Evolutionary conservation across 2,113 vertebrate genomes (phyloP).

Genomic region (Vidua chalybeata): DNA sequence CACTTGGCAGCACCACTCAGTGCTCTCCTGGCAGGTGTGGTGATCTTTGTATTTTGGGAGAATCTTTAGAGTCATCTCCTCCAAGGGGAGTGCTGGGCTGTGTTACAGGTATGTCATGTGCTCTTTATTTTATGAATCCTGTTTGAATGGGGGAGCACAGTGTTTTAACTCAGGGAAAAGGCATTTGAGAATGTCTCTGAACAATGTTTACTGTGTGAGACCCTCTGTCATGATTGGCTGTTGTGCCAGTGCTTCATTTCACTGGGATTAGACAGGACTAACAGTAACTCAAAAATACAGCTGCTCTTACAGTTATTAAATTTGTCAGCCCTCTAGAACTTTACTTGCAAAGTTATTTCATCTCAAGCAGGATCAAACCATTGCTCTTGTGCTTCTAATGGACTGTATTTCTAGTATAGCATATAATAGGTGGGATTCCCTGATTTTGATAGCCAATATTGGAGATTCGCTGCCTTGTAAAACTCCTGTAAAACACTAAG

Average conservation of each 20-base stretch:
- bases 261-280: background rate
- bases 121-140: background rate
- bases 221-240: background rate
- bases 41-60: background rate
- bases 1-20: background rate
- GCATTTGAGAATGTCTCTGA: background rate
- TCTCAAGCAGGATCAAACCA: background rate
- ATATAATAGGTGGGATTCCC: background rate
- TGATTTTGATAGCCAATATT: background rate
- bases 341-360: background rate
- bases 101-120: background rate
- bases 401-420: background rate
- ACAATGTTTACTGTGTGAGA: background rate
- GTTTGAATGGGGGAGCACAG: background rate
- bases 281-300: background rate
- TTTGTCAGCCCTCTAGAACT: background rate
- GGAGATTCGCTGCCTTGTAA: background rate
- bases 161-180: background rate
- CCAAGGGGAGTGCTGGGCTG: background rate
- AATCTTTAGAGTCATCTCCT: background rate
- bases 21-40: background rate
- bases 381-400: background rate
- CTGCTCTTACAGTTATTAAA: background rate
- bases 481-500: background rate
- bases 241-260: background rate